Base-by-base conservation (phyloP, 2,113 vertebrate species). In the Aramus guarauna region DNA sequence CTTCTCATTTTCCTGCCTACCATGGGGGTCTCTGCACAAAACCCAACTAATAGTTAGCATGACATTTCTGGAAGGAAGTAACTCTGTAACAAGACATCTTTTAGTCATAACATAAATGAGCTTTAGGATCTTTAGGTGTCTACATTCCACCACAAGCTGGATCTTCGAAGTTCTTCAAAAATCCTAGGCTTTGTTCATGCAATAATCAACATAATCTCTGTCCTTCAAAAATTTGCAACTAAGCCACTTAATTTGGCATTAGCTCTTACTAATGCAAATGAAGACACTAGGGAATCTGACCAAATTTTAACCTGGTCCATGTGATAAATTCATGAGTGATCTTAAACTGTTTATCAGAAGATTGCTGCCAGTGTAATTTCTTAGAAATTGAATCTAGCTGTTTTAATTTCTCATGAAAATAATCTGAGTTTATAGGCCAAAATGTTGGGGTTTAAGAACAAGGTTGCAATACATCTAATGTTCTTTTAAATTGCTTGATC, bases 71-170 rank as follows among this genome's bases (percentile, higher is more conserved):
- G 53, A 72, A 93, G 62, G 74, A 87, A 15, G 20, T 18, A 73
- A 75, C 24, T 55, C 47, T 52, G 15, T 87, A 85, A 59, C 14
- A 88, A 84, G 92, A 63, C 39, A 85, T 68, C 56, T 91, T 93
- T 85, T 60, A 94, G 72, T 67, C 72, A 83, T 80, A 91, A 73
- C n/a, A 75, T 74, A 94, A 90, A 85, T 74, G 89, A 92, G 66
- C 21, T 86, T 95, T 84, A 72, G 34, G 75, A 73, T 85, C 27
- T 95, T 92, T 91, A 93, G 55, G n/a, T 92, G 92, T 92, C 94
- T 92, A 87, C 39, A 86, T 96, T 92, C 88, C 86, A 72, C 24
- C 2, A 11, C 39, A 86, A 95, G 22, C 69, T 84, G 83, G 26
- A 10, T 78, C 43, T 93, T 85, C 9, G 50, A 66, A 88, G 2